A percentile compares a stretch with the other conserved stretches of the same genome.
These are phyloP conservation scores for Hyposoter didymator DNA, from an alignment of 2,888 invertebrate genomes.

Conservation along the genomic window DNA sequence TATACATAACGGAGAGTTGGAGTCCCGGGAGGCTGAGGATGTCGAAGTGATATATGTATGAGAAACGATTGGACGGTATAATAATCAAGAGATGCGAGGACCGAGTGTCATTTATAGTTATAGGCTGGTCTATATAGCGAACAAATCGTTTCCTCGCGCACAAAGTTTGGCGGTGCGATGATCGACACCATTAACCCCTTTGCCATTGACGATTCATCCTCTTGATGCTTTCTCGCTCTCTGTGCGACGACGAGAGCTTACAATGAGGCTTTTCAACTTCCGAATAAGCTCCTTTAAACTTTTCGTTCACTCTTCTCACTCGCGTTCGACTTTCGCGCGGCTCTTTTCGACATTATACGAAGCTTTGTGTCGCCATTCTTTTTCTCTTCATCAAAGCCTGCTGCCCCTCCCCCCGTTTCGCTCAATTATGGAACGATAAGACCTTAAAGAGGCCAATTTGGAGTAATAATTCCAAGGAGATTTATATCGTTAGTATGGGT, in stretches of 20 bases:
- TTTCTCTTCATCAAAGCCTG: neutral
- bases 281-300: conserved; percentile 48
- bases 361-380: neutral
- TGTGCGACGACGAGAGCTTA: conserved; percentile 34
- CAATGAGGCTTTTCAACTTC: conserved; percentile 56
- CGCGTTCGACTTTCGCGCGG: neutral
- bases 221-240: conserved; percentile 19
- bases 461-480: neutral
- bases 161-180: conserved; percentile 53
- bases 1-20: conserved; percentile 16
- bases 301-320: neutral
- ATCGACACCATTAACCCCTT: conserved; percentile 56
- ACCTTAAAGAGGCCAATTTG: neutral
- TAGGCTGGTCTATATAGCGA: neutral
- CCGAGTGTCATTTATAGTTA: conserved; percentile 44
- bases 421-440: neutral
- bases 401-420: too few relatives aligned
- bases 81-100: conserved; percentile 51
- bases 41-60: conserved; percentile 50
- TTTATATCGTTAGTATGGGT: neutral
- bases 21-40: conserved; percentile 39
- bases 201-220: conserved; percentile 41
- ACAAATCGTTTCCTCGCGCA: conserved; percentile 5
- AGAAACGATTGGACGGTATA: conserved; percentile 59
- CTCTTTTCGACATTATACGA: neutral